Evolutionary conservation across 53 echinoderm and acorn worm genomes (phyloP), one percentile per base, ranked within the genome.

Genomic region (Henricia sp.): DNA sequence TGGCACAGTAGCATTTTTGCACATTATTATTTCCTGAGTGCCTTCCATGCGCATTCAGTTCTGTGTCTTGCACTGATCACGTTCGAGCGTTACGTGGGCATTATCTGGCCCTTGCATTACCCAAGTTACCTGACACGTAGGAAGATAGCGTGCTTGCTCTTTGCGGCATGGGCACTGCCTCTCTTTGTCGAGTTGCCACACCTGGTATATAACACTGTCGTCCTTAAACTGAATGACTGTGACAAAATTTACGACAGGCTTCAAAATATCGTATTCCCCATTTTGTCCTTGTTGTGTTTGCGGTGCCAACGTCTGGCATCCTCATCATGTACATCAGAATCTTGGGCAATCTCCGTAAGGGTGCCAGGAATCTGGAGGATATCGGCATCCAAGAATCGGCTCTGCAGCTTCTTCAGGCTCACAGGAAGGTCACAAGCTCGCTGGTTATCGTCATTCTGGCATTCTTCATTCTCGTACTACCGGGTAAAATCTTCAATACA

Each of bases 71-170:
- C 60, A 29, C 41, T 63, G 50, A 43, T 42, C 8, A 57, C 33
- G 17, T 44, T 60, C 19, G 78, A 78, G 32, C 80, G 63, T 23
- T 80, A 52, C 29, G 50, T 64, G 12, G 80, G 80, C 8, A 80
- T 80, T 64, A 80, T 17, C 62, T 16, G 62, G 17, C 78, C 78
- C 6, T 46, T 78, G 48, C 62, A 63, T 30, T 78, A 78, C 30
- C 9, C 48, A 11, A 56, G 33, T 21, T 78, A 57, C 46, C 63
- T 78, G n/a, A 76, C 23, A 0, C 41, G 64, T 10, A 32, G 44
- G 19, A 78, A 34, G 48, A 63, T 78, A 42, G n/a, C 3, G 1
- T 40, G 44, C 30, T 19, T 78, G 30, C 60, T 78, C 8, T 17
- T 46, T 19, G 44, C n/a, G 3, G 62, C 41, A 43, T 78, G 78